Percentiles rank a stretch among this genome's conserved stretches.
Conservation (phyloP, 2,888 invertebrate genomes). For the Scaptodrosophila latifasciaeformis region DNA sequence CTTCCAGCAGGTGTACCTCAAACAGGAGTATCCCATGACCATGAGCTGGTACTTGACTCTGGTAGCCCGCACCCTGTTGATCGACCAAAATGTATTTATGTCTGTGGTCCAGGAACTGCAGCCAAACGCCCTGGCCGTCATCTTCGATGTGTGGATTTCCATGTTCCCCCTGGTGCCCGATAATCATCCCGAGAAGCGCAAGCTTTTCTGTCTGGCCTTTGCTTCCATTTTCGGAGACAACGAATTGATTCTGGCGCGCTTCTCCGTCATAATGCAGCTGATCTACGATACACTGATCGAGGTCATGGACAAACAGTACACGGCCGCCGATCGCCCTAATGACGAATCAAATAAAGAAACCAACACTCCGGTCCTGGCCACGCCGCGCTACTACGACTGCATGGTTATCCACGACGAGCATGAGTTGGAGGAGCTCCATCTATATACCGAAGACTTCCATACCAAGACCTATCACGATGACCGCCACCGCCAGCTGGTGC, state of each 20-base stretch:
- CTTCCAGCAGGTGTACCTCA: slow-evolving; percentile 81
- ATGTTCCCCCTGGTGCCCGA: slow-evolving; percentile 87
- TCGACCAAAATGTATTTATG: slow-evolving; percentile 82
- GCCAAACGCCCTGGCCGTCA: slow-evolving; percentile 81
- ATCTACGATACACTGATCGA: slow-evolving; percentile 87
- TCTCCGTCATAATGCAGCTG: slow-evolving; percentile 83
- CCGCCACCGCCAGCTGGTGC: slow-evolving; percentile 80
- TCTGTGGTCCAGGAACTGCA: slow-evolving; percentile 76
- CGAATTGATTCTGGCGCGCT: slow-evolving; percentile 81
- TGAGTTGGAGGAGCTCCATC: slow-evolving; percentile 69
- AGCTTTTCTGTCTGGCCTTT: slow-evolving; percentile 85
- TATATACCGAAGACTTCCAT: slow-evolving; percentile 77
- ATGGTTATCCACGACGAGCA: slow-evolving; percentile 75
- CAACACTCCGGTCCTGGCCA: slow-evolving; percentile 27
- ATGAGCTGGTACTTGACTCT: slow-evolving; percentile 87
- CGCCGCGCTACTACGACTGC: slow-evolving; percentile 72
- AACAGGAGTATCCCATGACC: slow-evolving; percentile 83
- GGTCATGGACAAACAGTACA: slow-evolving; percentile 82
- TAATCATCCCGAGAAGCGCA: slow-evolving; percentile 82
- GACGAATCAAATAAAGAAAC: slow-evolving; percentile 29
- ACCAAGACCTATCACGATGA: slow-evolving; percentile 83
- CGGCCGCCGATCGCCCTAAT: slow-evolving; percentile 15
- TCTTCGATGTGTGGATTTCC: slow-evolving; percentile 86
- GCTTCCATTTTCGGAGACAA: slow-evolving; percentile 83
- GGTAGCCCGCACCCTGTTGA: slow-evolving; percentile 84